phyloP scores from a whole-genome alignment of 2,113 vertebrate genomes.

The Aspiorhynchus laticeps region DNA sequence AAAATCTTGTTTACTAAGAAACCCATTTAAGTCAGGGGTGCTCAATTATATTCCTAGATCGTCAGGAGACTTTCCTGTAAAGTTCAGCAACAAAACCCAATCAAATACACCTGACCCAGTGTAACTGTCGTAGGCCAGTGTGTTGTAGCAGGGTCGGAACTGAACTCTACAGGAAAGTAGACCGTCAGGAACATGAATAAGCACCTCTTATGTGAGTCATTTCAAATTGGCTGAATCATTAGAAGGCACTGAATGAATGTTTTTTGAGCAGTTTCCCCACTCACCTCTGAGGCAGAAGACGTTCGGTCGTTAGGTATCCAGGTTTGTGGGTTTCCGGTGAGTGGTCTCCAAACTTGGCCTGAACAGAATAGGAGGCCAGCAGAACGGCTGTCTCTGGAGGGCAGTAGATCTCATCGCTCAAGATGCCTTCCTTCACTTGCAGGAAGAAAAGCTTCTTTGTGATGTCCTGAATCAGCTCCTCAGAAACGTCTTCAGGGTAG shows the following conservation, averaged over 20 bases:
- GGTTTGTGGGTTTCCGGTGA: conserved; percentile 76
- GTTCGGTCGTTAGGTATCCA: conserved; percentile 86
- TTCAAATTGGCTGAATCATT: neutral
- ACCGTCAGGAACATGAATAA: neutral
- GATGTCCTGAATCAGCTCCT: conserved; percentile 96
- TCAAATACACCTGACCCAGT: neutral
- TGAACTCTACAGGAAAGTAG: neutral
- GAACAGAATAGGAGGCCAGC: conserved; percentile 92
- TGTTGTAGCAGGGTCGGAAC: neutral
- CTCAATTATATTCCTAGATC: neutral
- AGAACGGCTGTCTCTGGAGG: conserved; percentile 94
- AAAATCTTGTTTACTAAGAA: neutral
- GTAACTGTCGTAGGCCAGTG: too few relatives aligned
- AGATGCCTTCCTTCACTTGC: conserved; percentile 91
- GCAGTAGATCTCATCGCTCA: conserved; percentile 91
- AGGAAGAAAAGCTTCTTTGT: conserved; percentile 95
- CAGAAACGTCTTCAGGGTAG: conserved; percentile 90
- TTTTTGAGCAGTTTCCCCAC: conserved; percentile 21
- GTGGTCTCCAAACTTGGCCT: conserved; percentile 91
- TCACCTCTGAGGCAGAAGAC: conserved; percentile 90
- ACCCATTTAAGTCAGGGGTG: neutral
- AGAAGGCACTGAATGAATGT: neutral
- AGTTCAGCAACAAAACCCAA: neutral
- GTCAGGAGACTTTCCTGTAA: neutral
- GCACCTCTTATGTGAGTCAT: neutral